Conservation (phyloP, 2,888 invertebrate species). For the Dryocosmus kuriphilus region DNA sequence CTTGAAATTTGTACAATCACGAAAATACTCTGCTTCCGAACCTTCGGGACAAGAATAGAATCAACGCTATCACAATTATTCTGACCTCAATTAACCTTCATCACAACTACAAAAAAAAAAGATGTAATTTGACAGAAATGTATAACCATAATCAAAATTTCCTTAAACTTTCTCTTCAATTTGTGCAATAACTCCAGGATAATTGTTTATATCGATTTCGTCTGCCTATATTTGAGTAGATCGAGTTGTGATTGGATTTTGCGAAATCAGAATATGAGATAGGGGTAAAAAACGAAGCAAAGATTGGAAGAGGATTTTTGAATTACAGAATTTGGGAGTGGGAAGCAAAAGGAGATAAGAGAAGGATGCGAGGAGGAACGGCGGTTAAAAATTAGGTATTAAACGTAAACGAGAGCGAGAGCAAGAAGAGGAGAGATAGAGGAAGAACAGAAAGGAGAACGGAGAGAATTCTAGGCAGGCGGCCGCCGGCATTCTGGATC, state of each 20-base stretch:
- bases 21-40: constrained; percentile 12
- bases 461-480: constrained; percentile 66
- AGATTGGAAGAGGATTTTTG: constrained; percentile 2
- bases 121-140: not conserved
- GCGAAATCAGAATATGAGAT: constrained; percentile 12
- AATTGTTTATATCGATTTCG: constrained; percentile 37
- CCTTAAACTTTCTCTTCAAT: not conserved
- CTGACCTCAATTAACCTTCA: constrained; percentile 7
- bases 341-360: constrained; percentile 18
- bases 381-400: constrained; percentile 52
- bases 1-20: constrained; percentile 17
- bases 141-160: not conserved
- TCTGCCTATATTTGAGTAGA: constrained; percentile 15
- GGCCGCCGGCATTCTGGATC: constrained; percentile 75
- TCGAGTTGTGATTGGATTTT: constrained; percentile 31
- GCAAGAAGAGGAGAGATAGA: constrained; percentile 30
- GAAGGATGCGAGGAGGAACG: constrained; percentile 36
- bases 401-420: constrained; percentile 54
- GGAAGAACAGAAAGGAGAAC: constrained; percentile 61
- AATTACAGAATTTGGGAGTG: constrained; percentile 19
- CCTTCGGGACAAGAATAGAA: constrained; percentile 15
- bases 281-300: constrained; percentile 8
- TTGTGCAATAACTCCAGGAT: constrained; percentile 8
- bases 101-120: constrained; percentile 2
- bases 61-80: constrained; percentile 23